Percentiles rank a stretch among this genome's conserved stretches.
Conservation (phyloP, 1,140 invertebrate species). For the Ips nitidus region DNA sequence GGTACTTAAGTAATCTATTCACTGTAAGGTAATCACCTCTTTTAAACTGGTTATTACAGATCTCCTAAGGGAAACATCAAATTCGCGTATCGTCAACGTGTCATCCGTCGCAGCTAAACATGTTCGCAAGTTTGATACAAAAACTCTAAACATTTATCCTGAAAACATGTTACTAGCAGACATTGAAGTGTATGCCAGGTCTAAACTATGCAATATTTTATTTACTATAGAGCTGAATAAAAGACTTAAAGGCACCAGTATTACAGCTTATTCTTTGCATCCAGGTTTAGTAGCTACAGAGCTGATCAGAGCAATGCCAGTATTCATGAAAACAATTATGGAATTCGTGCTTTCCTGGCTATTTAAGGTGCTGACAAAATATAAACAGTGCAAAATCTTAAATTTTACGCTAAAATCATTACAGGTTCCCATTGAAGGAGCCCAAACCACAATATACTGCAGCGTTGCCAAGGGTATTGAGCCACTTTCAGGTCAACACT, state of each 20-base stretch:
- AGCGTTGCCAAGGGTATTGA: slow-evolving; percentile 73
- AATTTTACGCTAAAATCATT: slow-evolving; percentile 48
- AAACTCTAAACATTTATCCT: slow-evolving; percentile 11
- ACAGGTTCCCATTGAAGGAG: slow-evolving; percentile 73
- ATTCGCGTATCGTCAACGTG: slow-evolving; percentile 35
- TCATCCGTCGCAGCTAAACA: slow-evolving; percentile 21
- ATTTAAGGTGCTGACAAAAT: too few species aligned
- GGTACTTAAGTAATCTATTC: slow-evolving; percentile 21
- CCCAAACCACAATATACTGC: slow-evolving; percentile 77
- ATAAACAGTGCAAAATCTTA: too few species aligned
- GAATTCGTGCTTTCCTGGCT: too few species aligned
- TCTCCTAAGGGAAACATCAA: slow-evolving; percentile 45
- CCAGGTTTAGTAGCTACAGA: slow-evolving; percentile 59
- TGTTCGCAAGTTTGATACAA: slow-evolving; percentile 1
- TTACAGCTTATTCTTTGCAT: slow-evolving; percentile 80
- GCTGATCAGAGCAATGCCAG: slow-evolving; percentile 12
- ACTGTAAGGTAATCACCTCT: too few species aligned
- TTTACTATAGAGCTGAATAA: slow-evolving; percentile 79
- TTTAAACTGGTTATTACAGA: slow-evolving; percentile 26
- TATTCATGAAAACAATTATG: not conserved
- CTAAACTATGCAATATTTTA: slow-evolving; percentile 78
- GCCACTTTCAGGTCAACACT: slow-evolving; percentile 29
- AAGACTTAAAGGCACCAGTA: slow-evolving; percentile 69
- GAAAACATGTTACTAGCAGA: slow-evolving; percentile 5
- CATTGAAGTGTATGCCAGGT: slow-evolving; percentile 59